phyloP scores from a whole-genome alignment of 2,888 invertebrate species.

The Cremastinae sp. region DNA sequence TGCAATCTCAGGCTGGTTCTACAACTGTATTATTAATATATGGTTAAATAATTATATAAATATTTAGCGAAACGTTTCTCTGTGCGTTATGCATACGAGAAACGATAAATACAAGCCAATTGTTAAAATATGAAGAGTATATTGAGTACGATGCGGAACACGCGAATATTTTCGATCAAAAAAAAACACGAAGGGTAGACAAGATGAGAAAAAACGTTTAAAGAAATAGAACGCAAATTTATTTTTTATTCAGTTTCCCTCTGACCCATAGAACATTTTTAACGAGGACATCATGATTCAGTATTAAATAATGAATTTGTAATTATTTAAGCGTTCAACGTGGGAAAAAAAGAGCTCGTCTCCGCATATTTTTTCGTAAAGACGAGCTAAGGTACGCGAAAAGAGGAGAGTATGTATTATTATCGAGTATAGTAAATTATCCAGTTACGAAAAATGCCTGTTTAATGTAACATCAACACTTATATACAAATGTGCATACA shows the following conservation, averaged over 20 bases:
- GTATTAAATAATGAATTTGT: constrained; percentile 72
- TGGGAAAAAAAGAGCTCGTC: constrained; percentile 6
- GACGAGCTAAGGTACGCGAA: constrained; percentile 15
- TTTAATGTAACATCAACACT: constrained; percentile 71
- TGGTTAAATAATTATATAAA: constrained; percentile 26
- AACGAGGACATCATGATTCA: constrained; percentile 70
- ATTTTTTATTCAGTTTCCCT: constrained; percentile 35
- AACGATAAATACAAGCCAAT: constrained; percentile 31
- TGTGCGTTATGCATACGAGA: constrained; percentile 41
- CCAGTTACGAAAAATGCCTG: constrained; percentile 64
- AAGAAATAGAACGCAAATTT: constrained; percentile 45
- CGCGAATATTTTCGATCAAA: constrained; percentile 17
- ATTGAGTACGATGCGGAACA: constrained; percentile 41
- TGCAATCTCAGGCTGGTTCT: constrained; percentile 59
- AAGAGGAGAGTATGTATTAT: constrained; percentile 47
- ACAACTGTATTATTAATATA: constrained; percentile 32
- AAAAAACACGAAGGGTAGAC: constrained; percentile 16
- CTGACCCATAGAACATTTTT: constrained; percentile 52
- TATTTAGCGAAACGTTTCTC: constrained; percentile 46
- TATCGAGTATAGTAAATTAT: constrained; percentile 39
- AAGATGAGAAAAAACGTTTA: constrained; percentile 41
- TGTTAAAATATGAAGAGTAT: constrained; percentile 57
- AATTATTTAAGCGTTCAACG: constrained; percentile 41
- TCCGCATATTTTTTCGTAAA: constrained; percentile 51
- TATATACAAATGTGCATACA: constrained; percentile 70